Evolutionary conservation across 2,797 vertebrate species (phyloP), one percentile per base, ranked within the genome.

Genomic region (Enteromius trimaculatus): DNA sequence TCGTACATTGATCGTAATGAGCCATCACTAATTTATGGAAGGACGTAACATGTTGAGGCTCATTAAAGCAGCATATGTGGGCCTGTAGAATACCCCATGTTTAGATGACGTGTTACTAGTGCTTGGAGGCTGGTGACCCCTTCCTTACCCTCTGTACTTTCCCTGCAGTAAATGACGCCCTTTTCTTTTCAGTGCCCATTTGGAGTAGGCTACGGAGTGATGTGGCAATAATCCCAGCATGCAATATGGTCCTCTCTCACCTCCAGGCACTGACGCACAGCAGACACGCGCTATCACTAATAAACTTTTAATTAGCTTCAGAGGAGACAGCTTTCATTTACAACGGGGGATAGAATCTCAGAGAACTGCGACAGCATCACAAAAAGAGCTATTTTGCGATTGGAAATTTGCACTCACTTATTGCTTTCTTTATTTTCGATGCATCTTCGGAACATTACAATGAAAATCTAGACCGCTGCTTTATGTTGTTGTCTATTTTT

Each of bases 241-340:
- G 79, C 77, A 80, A 76, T 75, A 83, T 76, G 83, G 69, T 77
- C 66, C 49, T 85, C 68, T 77, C 51, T 82, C 74, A 84, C 84
- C 65, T 55, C 82, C 74, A 71, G 87, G 85, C 64, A 77, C 23
- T 42, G 55, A 77, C 44, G 42, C 68, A 58, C 31, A 72, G 66
- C 77, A 78, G 72, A 83, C 58, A 71, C 69, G 55, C 29, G 84
- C 70, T 81, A 76, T 47, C 62, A 79, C 84, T 71, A 87, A 85
- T 87, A 86, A 82, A 82, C 85, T 86, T 88, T 90, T 86, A 86
- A 88, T 88, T 83, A 55, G 76, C 53, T 72, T 71, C 29, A 85
- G 76, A 81, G 60, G 69, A 82, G 62, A 44, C 60, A 37, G 70
- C 51, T n/a, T 58, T 64, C 34, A 47, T 80, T 68, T 71, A 55